These are phyloP conservation scores for Apodemus speciosus DNA, from an alignment of 2,113 vertebrate genomes.

Conservation along the genomic window DNA sequence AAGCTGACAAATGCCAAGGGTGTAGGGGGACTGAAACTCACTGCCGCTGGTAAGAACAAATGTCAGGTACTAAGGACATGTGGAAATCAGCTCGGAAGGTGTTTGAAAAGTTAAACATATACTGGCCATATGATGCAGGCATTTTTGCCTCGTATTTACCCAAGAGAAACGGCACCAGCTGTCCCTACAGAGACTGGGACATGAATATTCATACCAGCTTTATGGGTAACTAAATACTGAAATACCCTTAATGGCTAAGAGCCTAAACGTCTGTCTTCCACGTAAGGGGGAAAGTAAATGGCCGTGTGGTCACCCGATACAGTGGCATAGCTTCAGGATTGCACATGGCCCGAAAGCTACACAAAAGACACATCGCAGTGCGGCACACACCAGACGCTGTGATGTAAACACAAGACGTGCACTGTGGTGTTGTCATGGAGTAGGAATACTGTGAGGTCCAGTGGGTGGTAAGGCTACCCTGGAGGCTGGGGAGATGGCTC, in stretches of 20 bases:
- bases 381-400: background rate
- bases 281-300: background rate
- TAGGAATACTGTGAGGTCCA: background rate
- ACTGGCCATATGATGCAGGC: background rate
- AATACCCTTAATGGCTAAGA: background rate
- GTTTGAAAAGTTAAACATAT: background rate
- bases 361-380: background rate
- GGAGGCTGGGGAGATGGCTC: background rate
- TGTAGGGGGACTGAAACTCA: too few relatives aligned
- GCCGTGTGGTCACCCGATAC: background rate
- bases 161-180: background rate
- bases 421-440: background rate
- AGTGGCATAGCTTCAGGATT: background rate
- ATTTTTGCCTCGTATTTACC: background rate
- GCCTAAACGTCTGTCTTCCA: background rate
- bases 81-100: background rate
- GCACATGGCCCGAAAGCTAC: background rate
- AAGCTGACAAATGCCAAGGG: too few relatives aligned
- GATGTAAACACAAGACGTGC: background rate
- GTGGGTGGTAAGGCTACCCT: background rate
- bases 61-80: background rate
- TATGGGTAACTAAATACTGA: too few relatives aligned
- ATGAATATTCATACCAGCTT: background rate
- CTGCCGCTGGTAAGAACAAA: accelerated
- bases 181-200: background rate